These are phyloP conservation scores for Sthenelais limicola DNA, from an alignment of 2,888 invertebrate species.

Conservation along the genomic window DNA sequence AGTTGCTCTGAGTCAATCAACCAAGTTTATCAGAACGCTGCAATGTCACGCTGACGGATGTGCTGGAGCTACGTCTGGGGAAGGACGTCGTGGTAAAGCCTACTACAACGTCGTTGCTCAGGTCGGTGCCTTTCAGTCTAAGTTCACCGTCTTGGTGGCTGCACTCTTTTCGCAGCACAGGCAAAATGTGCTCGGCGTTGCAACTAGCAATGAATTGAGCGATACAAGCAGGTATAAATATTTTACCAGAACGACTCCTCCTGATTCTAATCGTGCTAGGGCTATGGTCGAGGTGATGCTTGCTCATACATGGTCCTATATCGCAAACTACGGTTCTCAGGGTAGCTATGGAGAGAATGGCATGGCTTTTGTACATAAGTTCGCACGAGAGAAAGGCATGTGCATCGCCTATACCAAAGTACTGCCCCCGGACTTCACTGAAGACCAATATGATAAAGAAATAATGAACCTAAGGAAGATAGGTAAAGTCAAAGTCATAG, in stretches of 20 bases:
- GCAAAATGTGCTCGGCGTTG: not conserved
- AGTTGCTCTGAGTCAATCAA: conserved; percentile 50
- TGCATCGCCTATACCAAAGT: conserved; percentile 12
- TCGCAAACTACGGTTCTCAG: not conserved
- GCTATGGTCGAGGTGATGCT: conserved; percentile 6
- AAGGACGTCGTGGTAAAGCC: not conserved
- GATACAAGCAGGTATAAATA: not conserved
- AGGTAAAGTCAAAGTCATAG: conserved; percentile 6
- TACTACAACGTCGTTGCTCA: not conserved
- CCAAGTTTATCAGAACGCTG: conserved; percentile 52
- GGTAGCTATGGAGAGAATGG: conserved; percentile 8
- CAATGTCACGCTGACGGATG: no score
- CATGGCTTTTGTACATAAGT: not conserved
- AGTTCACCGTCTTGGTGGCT: not conserved
- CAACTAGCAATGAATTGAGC: not conserved
- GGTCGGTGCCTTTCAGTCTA: not conserved
- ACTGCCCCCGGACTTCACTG: not conserved
- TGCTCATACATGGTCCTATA: conserved; percentile 21
- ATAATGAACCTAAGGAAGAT: not conserved
- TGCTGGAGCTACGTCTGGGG: no score
- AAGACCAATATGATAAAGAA: not conserved
- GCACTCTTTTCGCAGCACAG: not conserved
- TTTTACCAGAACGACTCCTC: not conserved
- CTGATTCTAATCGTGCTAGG: conserved; percentile 13
- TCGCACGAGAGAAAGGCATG: not conserved